A percentile compares a stretch with the other conserved stretches of the same genome.
These are phyloP conservation scores for Mastomys coucha DNA, from an alignment of 2,113 vertebrate genomes.

Conservation along the genomic window DNA sequence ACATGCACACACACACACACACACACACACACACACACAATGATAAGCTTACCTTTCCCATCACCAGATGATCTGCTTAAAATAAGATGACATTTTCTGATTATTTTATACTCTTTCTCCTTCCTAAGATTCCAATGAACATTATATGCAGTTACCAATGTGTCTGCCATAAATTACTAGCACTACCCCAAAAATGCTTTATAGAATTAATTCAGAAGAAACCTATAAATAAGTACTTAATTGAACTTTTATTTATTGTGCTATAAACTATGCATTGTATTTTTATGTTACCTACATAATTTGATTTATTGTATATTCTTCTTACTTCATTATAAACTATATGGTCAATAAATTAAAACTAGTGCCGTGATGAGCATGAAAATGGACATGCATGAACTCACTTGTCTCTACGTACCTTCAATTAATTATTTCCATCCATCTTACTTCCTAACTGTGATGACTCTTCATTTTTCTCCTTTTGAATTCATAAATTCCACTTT, in stretches of 20 bases:
- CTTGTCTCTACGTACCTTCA: not conserved
- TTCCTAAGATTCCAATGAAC: not conserved
- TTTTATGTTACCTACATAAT: not conserved
- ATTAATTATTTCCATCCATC: not conserved
- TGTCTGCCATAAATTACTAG: not conserved
- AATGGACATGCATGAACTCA: not conserved
- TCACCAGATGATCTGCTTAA: not conserved
- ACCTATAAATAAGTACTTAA: not conserved
- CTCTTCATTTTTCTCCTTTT: not conserved
- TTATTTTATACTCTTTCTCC: not conserved
- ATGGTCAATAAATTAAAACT: not conserved
- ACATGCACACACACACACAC: not conserved
- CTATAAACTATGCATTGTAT: not conserved
- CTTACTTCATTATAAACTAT: not conserved
- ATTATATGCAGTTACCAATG: not conserved
- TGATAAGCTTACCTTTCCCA: not conserved
- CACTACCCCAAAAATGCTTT: slow-evolving; percentile 12
- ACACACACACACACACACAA: not conserved
- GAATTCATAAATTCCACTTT: not conserved
- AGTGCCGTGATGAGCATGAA: not conserved
- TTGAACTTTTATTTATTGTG: not conserved
- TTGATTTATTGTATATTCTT: not conserved
- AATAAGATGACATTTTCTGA: not conserved
- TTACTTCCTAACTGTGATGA: not conserved
- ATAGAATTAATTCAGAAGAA: not conserved